phyloP scores from a whole-genome alignment of 2,113 vertebrate species.

The Cervus canadensis region DNA sequence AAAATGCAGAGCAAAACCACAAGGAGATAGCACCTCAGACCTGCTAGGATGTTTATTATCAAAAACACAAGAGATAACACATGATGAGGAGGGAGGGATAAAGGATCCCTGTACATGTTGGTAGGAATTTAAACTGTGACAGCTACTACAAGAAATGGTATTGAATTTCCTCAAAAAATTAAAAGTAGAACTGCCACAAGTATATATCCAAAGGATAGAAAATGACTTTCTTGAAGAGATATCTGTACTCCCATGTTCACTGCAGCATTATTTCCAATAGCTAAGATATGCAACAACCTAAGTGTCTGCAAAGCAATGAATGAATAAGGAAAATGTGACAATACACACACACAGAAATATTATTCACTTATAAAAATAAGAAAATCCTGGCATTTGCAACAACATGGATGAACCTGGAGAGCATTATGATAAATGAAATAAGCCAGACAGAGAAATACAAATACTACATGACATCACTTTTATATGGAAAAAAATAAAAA shows the following conservation, averaged over 20 bases:
- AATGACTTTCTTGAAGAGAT: background rate
- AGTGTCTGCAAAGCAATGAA: background rate
- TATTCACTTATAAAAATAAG: background rate
- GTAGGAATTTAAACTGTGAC: background rate
- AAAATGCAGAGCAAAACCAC: background rate
- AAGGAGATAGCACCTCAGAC: background rate
- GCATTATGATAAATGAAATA: background rate
- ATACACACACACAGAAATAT: background rate
- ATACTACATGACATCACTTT: background rate
- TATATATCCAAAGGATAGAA: background rate
- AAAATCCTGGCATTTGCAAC: background rate
- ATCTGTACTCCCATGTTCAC: background rate
- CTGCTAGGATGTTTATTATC: background rate
- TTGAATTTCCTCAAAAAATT: background rate
- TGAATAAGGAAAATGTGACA: background rate
- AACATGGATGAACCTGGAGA: background rate
- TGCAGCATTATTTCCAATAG: background rate
- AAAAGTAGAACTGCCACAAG: background rate
- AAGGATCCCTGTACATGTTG: background rate
- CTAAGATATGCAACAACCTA: background rate
- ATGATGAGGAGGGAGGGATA: background rate
- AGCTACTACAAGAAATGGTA: background rate
- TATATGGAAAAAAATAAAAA: background rate
- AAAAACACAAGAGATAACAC: background rate
- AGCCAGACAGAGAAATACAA: background rate